Conservation (phyloP, 2,888 invertebrate species). For the Acrobasis repandana region DNA sequence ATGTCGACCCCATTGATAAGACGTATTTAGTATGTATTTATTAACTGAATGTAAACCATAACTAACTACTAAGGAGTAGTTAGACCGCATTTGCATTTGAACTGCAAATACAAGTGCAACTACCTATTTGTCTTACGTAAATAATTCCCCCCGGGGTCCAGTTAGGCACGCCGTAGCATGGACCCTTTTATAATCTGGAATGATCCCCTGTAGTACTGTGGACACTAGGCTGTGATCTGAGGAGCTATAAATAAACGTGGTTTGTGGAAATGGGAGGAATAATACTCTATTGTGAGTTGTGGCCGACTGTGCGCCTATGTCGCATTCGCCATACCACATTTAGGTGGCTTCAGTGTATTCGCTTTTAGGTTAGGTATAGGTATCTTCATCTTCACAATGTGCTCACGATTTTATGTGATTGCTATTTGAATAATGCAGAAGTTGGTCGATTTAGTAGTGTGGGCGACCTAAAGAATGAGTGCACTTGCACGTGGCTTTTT, state of each 20-base stretch:
- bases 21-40: too few species aligned
- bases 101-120: slow-evolving; percentile 7
- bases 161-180: slow-evolving; percentile 9
- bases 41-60: too few species aligned
- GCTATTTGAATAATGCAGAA: too few species aligned
- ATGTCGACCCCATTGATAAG: too few species aligned
- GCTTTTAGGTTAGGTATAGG: not conserved
- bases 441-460: too few species aligned
- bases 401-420: too few species aligned
- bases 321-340: not conserved
- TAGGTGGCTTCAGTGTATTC: not conserved
- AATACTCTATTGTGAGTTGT: not conserved
- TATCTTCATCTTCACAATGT: too few species aligned
- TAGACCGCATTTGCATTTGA: not conserved
- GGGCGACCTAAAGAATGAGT: too few species aligned
- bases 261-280: not conserved
- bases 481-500: too few species aligned
- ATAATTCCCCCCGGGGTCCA: slow-evolving; percentile 13
- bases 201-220: slow-evolving; percentile 15
- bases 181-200: slow-evolving; percentile 12
- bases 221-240: not conserved
- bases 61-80: too few species aligned
- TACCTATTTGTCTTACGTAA: slow-evolving; percentile 13
- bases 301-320: not conserved
- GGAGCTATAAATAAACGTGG: not conserved